Conservation (phyloP, 2,888 invertebrate species). For the Resseliella maxima region DNA sequence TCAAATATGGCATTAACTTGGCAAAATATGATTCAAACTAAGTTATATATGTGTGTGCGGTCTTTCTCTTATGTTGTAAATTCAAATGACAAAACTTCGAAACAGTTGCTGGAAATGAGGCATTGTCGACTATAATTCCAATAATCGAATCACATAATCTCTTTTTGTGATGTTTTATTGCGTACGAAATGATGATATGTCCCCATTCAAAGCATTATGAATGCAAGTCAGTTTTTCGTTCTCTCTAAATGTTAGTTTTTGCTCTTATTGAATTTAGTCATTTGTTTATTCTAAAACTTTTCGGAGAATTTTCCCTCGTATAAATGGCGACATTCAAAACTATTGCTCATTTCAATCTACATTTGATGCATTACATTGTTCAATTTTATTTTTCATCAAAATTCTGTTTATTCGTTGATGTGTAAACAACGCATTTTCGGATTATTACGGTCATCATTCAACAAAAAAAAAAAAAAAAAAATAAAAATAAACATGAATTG, state of each 20-base stretch:
- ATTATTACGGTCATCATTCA: slow-evolving; percentile 1
- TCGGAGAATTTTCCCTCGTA: not conserved
- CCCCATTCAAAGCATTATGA: not conserved
- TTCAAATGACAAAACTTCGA: not conserved
- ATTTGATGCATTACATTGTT: not conserved
- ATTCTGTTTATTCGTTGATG: not conserved
- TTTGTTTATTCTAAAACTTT: not conserved
- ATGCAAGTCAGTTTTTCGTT: slow-evolving; percentile 35
- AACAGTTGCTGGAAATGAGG: not conserved
- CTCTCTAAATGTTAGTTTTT: not conserved
- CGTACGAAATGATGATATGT: not conserved
- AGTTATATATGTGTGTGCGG: slow-evolving; percentile 34
- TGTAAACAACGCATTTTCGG: slow-evolving; percentile 3
- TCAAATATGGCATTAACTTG: slow-evolving; percentile 33
- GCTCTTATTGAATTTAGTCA: not conserved
- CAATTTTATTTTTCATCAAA: not conserved
- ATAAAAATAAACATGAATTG: not conserved
- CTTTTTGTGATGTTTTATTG: slow-evolving; percentile 15
- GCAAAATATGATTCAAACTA: slow-evolving; percentile 1
- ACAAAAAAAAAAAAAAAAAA: too few species aligned
- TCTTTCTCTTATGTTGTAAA: not conserved
- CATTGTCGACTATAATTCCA: slow-evolving; percentile 26
- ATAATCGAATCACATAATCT: not conserved
- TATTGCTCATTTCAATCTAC: not conserved
- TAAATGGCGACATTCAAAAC: not conserved